phyloP scores from a whole-genome alignment of 2,113 vertebrate species.

The Puntigrus tetrazona region DNA sequence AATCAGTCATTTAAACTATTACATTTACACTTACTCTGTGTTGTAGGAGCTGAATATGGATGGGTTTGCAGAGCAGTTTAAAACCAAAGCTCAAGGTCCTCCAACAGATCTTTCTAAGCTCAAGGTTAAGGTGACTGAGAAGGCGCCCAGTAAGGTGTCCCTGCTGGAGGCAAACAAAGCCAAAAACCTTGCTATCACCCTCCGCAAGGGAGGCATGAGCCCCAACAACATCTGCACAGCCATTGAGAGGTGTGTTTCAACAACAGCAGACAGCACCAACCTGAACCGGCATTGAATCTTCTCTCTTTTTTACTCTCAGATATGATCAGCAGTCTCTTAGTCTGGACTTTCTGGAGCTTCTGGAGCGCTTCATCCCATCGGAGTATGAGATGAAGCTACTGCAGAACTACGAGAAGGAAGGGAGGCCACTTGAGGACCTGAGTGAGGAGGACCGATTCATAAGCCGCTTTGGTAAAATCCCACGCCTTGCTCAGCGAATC shows the following conservation, averaged over 20 bases:
- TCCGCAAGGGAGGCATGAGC: conserved; percentile 86
- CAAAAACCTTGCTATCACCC: conserved; percentile 95
- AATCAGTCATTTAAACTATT: background rate
- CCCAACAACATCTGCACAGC: conserved; percentile 85
- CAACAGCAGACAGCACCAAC: background rate
- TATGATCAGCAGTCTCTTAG: conserved; percentile 87
- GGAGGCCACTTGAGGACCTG: conserved; percentile 81
- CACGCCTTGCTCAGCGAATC: conserved; percentile 85
- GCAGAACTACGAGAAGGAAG: conserved; percentile 85
- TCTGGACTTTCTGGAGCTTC: conserved; percentile 91
- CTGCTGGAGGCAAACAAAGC: conserved; percentile 91
- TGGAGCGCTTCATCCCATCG: conserved; percentile 89
- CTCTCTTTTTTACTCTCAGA: conserved; percentile 65
- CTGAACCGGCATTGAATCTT: background rate
- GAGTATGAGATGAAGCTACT: conserved; percentile 89
- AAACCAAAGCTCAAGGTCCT: conserved; percentile 88
- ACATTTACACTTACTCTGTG: background rate
- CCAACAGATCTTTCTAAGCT: conserved; percentile 71
- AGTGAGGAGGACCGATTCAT: conserved; percentile 88
- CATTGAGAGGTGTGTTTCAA: conserved; percentile 83
- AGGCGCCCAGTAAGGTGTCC: conserved; percentile 81
- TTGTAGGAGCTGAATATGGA: conserved; percentile 93
- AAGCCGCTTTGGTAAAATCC: conserved; percentile 89
- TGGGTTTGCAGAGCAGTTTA: conserved; percentile 92
- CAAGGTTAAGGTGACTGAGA: conserved; percentile 79